Percentiles rank a stretch among this genome's conserved stretches.
phyloP scores from a whole-genome alignment of 2,888 invertebrate species.

The Hydraecia micacea region DNA sequence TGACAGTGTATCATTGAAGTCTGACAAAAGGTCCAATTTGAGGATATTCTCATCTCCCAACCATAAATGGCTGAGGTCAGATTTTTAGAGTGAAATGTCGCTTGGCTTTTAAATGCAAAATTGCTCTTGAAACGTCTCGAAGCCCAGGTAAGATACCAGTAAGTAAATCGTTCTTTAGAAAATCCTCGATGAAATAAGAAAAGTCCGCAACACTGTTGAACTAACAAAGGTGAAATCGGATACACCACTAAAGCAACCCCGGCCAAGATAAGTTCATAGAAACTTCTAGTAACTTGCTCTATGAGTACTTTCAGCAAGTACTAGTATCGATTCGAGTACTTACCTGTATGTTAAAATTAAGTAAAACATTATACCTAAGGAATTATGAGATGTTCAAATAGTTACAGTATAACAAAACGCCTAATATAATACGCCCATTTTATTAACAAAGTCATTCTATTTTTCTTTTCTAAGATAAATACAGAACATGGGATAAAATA shows the following conservation, averaged over 20 bases:
- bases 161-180: no score
- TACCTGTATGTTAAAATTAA: background rate
- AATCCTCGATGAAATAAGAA: background rate
- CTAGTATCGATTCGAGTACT: slow-evolving; percentile 28
- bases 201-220: background rate
- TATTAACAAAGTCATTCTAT: background rate
- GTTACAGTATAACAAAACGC: background rate
- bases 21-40: background rate
- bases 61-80: background rate
- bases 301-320: background rate
- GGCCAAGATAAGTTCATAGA: background rate
- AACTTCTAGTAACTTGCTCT: slow-evolving; percentile 20
- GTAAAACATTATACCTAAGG: background rate
- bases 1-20: background rate
- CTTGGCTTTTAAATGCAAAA: background rate
- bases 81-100: background rate
- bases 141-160: background rate
- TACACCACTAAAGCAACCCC: background rate
- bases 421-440: slow-evolving; percentile 1
- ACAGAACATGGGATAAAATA: slow-evolving; percentile 37
- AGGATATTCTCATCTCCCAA: background rate
- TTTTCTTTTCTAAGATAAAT: slow-evolving; percentile 36
- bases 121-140: background rate
- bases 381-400: slow-evolving; percentile 1
- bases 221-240: slow-evolving; percentile 17